Conservation (phyloP, 2,797 vertebrate species). For the Urocyon cinereoargenteus region DNA sequence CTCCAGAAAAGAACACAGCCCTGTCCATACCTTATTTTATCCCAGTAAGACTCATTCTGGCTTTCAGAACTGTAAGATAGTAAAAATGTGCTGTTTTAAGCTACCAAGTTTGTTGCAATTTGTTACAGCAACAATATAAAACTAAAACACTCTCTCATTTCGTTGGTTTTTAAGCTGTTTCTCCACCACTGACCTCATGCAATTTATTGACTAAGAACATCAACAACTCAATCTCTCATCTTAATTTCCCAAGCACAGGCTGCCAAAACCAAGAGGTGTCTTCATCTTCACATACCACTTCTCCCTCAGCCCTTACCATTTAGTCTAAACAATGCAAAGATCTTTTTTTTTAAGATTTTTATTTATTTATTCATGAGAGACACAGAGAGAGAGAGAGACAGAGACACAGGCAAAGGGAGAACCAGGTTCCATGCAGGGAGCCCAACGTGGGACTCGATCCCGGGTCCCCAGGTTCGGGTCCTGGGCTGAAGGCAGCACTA, state of each 20-base stretch:
- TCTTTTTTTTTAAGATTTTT: not conserved
- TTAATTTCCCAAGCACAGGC: constrained; percentile 40
- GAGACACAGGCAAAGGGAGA: too few species aligned
- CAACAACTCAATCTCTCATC: constrained; percentile 1
- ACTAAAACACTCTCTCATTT: not conserved
- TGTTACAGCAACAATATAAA: constrained; percentile 1
- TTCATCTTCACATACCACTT: constrained; percentile 65
- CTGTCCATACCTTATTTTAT: not conserved
- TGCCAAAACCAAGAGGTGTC: constrained; percentile 50
- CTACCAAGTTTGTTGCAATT: not conserved
- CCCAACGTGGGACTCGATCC: too few species aligned
- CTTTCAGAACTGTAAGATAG: not conserved
- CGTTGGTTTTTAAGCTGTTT: not conserved
- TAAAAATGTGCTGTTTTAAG: not conserved
- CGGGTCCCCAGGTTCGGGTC: too few species aligned
- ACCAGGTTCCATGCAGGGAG: too few species aligned
- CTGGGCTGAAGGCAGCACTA: too few species aligned
- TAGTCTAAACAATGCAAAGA: constrained; percentile 56
- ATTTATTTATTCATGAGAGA: too few species aligned
- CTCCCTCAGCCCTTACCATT: constrained; percentile 43
- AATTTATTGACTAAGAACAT: constrained; percentile 1
- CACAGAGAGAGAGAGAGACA: too few species aligned
- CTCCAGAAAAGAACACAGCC: not conserved
- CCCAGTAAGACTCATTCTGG: not conserved
- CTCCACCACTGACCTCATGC: not conserved